Evolutionary conservation across 2,797 vertebrate genomes (phyloP).

Genomic region (Lagorchestes hirsutus): DNA sequence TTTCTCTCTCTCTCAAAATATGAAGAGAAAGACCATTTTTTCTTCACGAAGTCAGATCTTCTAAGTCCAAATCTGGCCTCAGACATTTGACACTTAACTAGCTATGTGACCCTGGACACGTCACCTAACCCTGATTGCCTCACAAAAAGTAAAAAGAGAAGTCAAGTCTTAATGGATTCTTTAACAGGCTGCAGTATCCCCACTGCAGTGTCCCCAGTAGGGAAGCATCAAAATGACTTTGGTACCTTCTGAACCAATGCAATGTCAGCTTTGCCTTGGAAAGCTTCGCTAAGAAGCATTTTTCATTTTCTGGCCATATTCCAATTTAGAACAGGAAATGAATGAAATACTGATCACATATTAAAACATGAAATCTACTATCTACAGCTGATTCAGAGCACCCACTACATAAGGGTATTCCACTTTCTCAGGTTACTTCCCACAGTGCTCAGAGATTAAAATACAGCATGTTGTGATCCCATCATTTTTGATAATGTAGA

Average conservation of each 20-base stretch:
- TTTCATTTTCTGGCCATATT: background rate
- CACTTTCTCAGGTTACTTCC: background rate
- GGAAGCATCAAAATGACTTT: background rate
- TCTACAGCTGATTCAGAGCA: background rate
- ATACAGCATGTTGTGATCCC: background rate
- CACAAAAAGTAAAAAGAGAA: too few species aligned
- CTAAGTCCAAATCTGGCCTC: too few species aligned
- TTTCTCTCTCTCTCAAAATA: background rate
- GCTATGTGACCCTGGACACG: too few species aligned
- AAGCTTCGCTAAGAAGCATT: background rate
- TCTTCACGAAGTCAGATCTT: background rate
- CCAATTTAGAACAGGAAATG: background rate
- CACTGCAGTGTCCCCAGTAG: background rate
- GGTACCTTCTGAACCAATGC: background rate
- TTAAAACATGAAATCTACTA: background rate
- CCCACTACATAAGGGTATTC: background rate
- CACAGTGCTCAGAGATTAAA: background rate
- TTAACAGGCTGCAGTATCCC: background rate
- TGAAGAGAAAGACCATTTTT: background rate
- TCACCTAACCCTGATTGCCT: too few species aligned
- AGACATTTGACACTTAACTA: too few species aligned
- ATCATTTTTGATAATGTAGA: background rate
- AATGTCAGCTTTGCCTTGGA: background rate
- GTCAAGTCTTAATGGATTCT: background rate
- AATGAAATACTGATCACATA: background rate